Conservation (phyloP, 2,797 vertebrate species). For the Coluber constrictor region DNA sequence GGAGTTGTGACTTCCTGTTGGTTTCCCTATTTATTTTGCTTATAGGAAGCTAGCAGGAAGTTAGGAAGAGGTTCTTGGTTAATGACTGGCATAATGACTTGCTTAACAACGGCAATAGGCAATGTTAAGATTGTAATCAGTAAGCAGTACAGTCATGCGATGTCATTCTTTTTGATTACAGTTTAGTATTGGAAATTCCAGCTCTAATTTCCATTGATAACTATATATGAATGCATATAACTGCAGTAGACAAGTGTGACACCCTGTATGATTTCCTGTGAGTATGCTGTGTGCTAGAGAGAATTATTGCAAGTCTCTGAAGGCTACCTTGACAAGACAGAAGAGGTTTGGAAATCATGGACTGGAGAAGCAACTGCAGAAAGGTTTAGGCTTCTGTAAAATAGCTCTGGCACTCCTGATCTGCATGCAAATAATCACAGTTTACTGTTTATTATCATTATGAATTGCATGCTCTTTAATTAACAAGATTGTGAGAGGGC, state of each 20-base stretch:
- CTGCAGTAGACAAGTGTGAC: background rate
- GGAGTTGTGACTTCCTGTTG: background rate
- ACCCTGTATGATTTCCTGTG: background rate
- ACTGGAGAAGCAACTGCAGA: background rate
- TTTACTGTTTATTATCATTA: background rate
- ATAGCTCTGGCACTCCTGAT: background rate
- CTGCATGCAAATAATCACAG: background rate
- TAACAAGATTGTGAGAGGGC: background rate
- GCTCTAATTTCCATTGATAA: background rate
- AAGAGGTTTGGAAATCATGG: background rate
- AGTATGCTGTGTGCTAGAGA: background rate
- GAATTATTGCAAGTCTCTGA: background rate
- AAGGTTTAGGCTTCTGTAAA: background rate
- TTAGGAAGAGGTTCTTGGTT: background rate
- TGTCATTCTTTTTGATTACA: background rate
- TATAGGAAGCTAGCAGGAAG: background rate
- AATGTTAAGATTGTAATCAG: background rate
- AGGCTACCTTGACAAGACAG: background rate
- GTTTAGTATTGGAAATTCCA: background rate
- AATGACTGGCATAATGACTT: background rate
- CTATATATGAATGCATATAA: background rate
- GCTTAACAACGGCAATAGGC: background rate
- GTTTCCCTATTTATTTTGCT: background rate
- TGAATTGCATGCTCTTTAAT: background rate
- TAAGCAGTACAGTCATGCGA: background rate